A percentile compares a stretch with the other conserved stretches of the same genome.
phyloP scores from a whole-genome alignment of 1,140 invertebrate genomes.

The Habropoda laboriosa region DNA sequence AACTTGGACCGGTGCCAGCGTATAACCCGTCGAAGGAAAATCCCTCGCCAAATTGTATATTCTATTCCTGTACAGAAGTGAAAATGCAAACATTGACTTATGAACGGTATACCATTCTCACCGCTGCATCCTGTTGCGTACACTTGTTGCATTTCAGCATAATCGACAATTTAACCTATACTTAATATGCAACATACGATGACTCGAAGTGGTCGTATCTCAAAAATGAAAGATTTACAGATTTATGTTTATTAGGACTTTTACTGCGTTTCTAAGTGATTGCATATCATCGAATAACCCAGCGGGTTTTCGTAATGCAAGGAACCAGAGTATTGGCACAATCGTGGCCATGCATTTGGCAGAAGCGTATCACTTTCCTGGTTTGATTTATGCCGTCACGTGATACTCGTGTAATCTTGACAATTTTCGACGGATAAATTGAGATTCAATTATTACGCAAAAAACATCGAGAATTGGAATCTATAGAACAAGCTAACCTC shows the following conservation, averaged over 20 bases:
- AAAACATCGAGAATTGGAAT: background rate
- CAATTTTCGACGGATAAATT: conserved; percentile 11
- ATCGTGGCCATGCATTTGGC: conserved; percentile 32
- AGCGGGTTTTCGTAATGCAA: conserved; percentile 1
- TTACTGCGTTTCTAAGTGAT: background rate
- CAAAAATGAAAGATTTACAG: background rate
- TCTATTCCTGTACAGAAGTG: conserved; percentile 46
- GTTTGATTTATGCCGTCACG: conserved; percentile 27
- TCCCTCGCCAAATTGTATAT: conserved; percentile 42
- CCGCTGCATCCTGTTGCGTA: background rate
- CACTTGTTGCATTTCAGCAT: background rate
- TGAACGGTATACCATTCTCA: conserved; percentile 5
- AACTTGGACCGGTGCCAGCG: conserved; percentile 38
- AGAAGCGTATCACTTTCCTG: conserved; percentile 24
- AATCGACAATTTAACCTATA: background rate
- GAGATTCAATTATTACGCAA: conserved; percentile 28
- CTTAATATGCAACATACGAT: background rate
- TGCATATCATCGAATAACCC: background rate
- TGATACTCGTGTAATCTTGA: conserved; percentile 26
- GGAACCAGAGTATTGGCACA: conserved; percentile 28
- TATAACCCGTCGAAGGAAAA: conserved; percentile 34
- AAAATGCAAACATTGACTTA: conserved; percentile 48
- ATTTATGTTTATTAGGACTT: background rate
- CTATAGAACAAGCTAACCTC: background rate
- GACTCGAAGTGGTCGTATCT: background rate